A percentile compares a stretch with the other conserved stretches of the same genome.
These are phyloP conservation scores for Bettongia penicillata DNA, from an alignment of 2,113 vertebrate genomes.

Conservation along the genomic window DNA sequence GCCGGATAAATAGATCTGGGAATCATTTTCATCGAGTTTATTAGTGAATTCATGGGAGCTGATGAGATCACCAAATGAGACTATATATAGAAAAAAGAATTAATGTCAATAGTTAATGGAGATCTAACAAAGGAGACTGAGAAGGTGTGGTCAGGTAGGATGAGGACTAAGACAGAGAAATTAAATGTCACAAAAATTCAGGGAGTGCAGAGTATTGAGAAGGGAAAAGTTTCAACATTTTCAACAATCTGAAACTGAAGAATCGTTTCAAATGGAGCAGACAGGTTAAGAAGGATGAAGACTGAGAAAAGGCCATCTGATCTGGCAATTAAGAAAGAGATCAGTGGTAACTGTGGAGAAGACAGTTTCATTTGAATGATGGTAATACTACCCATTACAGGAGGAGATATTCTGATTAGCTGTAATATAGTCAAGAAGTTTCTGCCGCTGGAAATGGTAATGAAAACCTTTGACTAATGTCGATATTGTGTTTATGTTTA, in stretches of 20 bases:
- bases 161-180: neutral
- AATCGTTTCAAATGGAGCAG: neutral
- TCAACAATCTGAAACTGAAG: neutral
- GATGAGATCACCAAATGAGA: neutral
- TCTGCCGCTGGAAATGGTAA: constrained; percentile 23
- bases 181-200: neutral
- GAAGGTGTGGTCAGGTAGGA: neutral
- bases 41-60: neutral
- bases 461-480: constrained; percentile 33
- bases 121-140: neutral
- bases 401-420: constrained; percentile 44
- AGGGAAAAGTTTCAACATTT: neutral
- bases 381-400: neutral
- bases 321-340: neutral
- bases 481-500: constrained; percentile 35
- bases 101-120: neutral
- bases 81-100: accelerated
- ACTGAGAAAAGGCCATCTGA: neutral
- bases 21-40: neutral
- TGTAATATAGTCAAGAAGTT: constrained; percentile 53
- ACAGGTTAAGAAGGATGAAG: neutral
- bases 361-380: constrained; percentile 12
- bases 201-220: neutral
- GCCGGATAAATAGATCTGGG: neutral
- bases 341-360: neutral